Evolutionary conservation across 2,113 vertebrate genomes (phyloP).

Genomic region (Ceyx margarethae): DNA sequence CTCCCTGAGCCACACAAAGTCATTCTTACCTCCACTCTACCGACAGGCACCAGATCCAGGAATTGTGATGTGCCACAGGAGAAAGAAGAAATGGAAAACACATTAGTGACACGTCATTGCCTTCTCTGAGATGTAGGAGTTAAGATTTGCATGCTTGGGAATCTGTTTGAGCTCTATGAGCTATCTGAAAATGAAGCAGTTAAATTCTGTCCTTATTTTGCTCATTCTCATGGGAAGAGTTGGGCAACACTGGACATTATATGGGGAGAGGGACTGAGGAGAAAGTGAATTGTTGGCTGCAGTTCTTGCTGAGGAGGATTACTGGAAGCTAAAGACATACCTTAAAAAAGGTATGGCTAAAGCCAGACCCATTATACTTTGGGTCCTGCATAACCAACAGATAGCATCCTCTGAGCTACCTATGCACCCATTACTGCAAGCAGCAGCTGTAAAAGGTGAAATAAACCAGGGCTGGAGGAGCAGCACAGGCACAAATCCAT

Average conservation of each 20-base stretch:
- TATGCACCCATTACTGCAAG: not conserved
- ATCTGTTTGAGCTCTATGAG: not conserved
- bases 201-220: not conserved
- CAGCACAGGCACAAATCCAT: rapidly evolving
- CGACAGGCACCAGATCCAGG: slow-evolving; percentile 51
- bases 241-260: not conserved
- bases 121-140: not conserved
- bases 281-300: not conserved
- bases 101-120: slow-evolving; percentile 48
- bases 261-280: not conserved
- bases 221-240: not conserved
- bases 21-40: slow-evolving; percentile 87
- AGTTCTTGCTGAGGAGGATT: no score
- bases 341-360: not conserved
- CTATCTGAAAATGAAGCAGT: not conserved
- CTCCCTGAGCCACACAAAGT: not conserved
- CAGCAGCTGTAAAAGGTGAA: not conserved
- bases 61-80: slow-evolving; percentile 33
- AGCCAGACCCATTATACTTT: not conserved
- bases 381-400: not conserved
- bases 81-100: slow-evolving; percentile 51
- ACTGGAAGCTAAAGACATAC: no score
- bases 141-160: not conserved
- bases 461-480: not conserved
- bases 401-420: not conserved